Evolutionary conservation across 2,888 invertebrate species (phyloP), one percentile per base, ranked within the genome.

Genomic region (Melolontha melolontha): DNA sequence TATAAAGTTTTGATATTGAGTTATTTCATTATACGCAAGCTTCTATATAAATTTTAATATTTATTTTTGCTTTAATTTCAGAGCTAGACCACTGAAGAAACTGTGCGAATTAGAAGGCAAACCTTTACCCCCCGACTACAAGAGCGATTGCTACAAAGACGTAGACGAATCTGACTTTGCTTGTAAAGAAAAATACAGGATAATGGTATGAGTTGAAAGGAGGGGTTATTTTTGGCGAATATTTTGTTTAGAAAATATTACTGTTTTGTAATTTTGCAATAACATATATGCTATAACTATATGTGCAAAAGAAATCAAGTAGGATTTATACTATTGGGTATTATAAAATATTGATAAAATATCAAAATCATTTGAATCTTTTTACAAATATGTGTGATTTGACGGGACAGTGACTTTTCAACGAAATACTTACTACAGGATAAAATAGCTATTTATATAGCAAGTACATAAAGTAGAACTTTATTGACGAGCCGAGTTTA

Each of bases 161-260:
- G 89, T 92, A 14, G 92, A 92, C 80, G 93, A 93, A 82, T 88
- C 90, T 22, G 90, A 91, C 73, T 92, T 89, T 79, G 93, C 92
- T 2, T 93, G 93, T 84, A 91, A 92, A 81, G 92, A 92, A 80
- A 92, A 92, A 79, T 89, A 90, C 79, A 85, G 92, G 79, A 92
- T 92, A 77, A 91, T 92, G 92, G 92, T 92, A 83, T 88, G 44
- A 12, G 14, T 16, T 34, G n/a, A 12, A 34, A 34, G 34, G 7
- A 5, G 22, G 27, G 22, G n/a, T n/a, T n/a, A n/a, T n/a, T n/a
- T n/a, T n/a, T 22, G 22, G 1, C 4, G 22, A 22, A 22, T 22
- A 22, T 22, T 85, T 41, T 17, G 17, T 5, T 16, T 55, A 55
- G n/a, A n/a, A n/a, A 55, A 34, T n/a, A 17, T 55, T n/a, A n/a